phyloP scores from a whole-genome alignment of 2,797 vertebrate species.

The Esox masquinongy region DNA sequence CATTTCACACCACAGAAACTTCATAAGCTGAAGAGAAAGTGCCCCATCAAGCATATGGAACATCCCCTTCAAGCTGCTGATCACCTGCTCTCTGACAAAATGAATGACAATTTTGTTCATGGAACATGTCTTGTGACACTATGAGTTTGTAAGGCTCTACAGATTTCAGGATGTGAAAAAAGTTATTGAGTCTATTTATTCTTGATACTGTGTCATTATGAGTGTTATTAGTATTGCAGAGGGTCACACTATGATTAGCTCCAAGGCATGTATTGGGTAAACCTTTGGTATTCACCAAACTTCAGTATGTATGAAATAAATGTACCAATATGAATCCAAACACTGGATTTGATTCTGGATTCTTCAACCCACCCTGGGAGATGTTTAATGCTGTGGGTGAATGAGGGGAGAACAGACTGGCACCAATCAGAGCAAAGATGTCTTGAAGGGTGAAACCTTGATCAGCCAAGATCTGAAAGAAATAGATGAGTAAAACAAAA shows the following conservation, averaged over 20 bases:
- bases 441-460: not conserved
- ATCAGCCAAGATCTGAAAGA: not conserved
- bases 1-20: conserved; percentile 11
- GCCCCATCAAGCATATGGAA: conserved; percentile 23
- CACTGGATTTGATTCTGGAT: not conserved
- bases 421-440: not conserved
- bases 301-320: not conserved
- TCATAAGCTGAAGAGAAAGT: conserved; percentile 19
- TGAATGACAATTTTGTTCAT: not conserved
- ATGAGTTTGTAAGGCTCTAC: too few species aligned
- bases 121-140: not conserved
- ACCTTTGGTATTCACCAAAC: too few species aligned
- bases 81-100: conserved; percentile 10
- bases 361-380: not conserved
- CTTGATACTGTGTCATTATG: too few species aligned
- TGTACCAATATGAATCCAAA: not conserved
- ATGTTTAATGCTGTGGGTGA: not conserved
- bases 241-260: too few species aligned
- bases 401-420: not conserved
- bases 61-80: conserved; percentile 1
- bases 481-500: not conserved
- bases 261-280: too few species aligned
- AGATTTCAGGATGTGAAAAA: too few species aligned
- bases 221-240: too few species aligned
- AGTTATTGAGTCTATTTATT: too few species aligned